Percentiles rank a stretch among this genome's conserved stretches.
Conservation (phyloP, 1,140 invertebrate species). For the Danaus plexippus region DNA sequence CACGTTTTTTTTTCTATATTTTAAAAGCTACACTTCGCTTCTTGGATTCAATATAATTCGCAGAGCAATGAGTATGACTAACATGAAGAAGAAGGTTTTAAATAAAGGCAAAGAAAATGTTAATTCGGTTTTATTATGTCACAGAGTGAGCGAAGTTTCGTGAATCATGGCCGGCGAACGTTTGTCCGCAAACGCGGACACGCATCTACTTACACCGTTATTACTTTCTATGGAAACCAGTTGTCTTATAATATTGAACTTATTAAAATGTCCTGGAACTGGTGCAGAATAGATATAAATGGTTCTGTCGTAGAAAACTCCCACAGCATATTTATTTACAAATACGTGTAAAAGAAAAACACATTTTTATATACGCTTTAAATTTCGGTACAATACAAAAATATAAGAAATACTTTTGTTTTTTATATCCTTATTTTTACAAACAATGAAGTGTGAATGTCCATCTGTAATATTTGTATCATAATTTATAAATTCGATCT, state of each 20-base stretch:
- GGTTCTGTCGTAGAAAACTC: too few species aligned
- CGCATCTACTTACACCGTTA: constrained; percentile 55
- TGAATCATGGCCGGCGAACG: constrained; percentile 49
- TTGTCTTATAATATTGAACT: constrained; percentile 11
- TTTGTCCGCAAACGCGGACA: constrained; percentile 24
- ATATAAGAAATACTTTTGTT: too few species aligned
- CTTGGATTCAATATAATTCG: constrained; percentile 32
- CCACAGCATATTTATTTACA: too few species aligned
- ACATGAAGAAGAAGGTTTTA: constrained; percentile 46
- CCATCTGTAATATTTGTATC: too few species aligned
- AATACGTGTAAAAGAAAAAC: too few species aligned
- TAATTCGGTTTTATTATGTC: constrained; percentile 67
- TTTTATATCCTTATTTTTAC: too few species aligned
- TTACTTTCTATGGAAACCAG: constrained; percentile 59
- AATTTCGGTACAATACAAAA: too few species aligned
- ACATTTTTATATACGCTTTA: too few species aligned
- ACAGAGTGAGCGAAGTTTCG: constrained; percentile 48
- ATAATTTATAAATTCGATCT: too few species aligned
- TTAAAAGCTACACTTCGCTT: constrained; percentile 8
- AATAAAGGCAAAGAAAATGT: constrained; percentile 46
- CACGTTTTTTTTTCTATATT: neutral
- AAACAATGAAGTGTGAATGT: too few species aligned
- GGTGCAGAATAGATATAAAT: too few species aligned
- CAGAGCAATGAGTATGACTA: constrained; percentile 43
- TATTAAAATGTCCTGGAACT: too few species aligned